A percentile compares a stretch with the other conserved stretches of the same genome.
phyloP scores from a whole-genome alignment of 2,888 invertebrate genomes.

The Lordiphosa andalusiaca region DNA sequence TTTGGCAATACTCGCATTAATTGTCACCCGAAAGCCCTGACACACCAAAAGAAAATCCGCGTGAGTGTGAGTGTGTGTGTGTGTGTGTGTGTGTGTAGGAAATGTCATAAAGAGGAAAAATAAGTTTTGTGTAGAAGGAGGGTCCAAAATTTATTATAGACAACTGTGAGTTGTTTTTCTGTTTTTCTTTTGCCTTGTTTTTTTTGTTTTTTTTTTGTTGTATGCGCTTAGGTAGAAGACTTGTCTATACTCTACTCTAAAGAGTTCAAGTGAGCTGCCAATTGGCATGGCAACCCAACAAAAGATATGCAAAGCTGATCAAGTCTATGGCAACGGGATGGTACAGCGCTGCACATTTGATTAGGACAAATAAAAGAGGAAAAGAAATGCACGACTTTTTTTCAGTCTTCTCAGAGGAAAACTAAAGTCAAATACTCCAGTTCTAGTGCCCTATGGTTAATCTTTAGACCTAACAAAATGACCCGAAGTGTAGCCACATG shows the following conservation, averaged over 20 bases:
- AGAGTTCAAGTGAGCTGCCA: slow-evolving; percentile 6
- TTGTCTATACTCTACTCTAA: slow-evolving; percentile 11
- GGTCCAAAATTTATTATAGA: slow-evolving; percentile 60
- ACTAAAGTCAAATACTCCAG: too few species aligned
- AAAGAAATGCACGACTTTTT: too few species aligned
- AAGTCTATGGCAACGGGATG: slow-evolving; percentile 42
- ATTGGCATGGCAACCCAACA: slow-evolving; percentile 17
- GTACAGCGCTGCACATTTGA: not conserved
- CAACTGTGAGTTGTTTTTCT: slow-evolving; percentile 45
- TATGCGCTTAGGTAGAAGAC: not conserved
- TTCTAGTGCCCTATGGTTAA: too few species aligned
- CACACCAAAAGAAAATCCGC: slow-evolving; percentile 1
- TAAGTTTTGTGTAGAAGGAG: slow-evolving; percentile 39
- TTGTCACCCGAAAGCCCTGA: slow-evolving; percentile 9
- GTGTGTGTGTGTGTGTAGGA: slow-evolving; percentile 39
- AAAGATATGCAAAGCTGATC: slow-evolving; percentile 46
- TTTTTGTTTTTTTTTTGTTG: slow-evolving; percentile 1
- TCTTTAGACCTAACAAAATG: too few species aligned
- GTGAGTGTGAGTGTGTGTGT: slow-evolving; percentile 19
- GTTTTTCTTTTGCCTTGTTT: slow-evolving; percentile 23
- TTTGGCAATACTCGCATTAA: slow-evolving; percentile 28
- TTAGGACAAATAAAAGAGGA: too few species aligned
- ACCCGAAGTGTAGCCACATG: not conserved
- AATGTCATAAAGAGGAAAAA: slow-evolving; percentile 56
- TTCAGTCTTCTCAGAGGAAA: too few species aligned